These are phyloP conservation scores for Rhodophaea formosa DNA, from an alignment of 2,888 invertebrate species.

Conservation along the genomic window DNA sequence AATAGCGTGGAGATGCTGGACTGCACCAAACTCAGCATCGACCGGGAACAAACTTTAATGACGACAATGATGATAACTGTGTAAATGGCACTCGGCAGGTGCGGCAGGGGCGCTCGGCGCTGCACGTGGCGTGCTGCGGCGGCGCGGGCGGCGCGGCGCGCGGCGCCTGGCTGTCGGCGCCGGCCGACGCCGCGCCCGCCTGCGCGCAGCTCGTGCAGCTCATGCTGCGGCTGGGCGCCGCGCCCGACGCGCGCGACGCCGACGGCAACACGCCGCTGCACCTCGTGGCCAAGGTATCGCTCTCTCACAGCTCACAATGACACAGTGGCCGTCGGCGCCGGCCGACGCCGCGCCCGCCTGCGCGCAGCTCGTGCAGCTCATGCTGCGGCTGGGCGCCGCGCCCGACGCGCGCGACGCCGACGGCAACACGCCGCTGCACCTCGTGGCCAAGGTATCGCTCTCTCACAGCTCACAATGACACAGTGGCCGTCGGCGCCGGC, in stretches of 20 bases:
- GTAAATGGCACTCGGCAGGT: too few species aligned
- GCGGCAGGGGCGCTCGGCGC: slow-evolving; percentile 84
- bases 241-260: slow-evolving; percentile 61
- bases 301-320: too few species aligned
- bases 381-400: slow-evolving; percentile 83
- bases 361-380: slow-evolving; percentile 75
- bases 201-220: slow-evolving; percentile 74
- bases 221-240: slow-evolving; percentile 84
- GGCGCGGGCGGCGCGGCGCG: slow-evolving; percentile 49
- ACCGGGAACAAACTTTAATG: slow-evolving; percentile 85
- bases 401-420: too few species aligned
- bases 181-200: slow-evolving; percentile 33
- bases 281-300: too few species aligned
- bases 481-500: slow-evolving; percentile 34
- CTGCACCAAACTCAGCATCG: slow-evolving; percentile 80
- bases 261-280: too few species aligned
- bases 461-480: too few species aligned
- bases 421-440: too few species aligned
- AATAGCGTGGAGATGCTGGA: slow-evolving; percentile 82
- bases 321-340: slow-evolving; percentile 33
- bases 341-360: slow-evolving; percentile 33
- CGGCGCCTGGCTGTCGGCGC: slow-evolving; percentile 48
- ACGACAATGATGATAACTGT: too few species aligned
- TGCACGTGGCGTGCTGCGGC: slow-evolving; percentile 92
- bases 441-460: too few species aligned